Percentiles rank a stretch among this genome's conserved stretches.
Conservation (phyloP, 92 coral and sea anemone genomes). For the Scolanthus callimorphus region DNA sequence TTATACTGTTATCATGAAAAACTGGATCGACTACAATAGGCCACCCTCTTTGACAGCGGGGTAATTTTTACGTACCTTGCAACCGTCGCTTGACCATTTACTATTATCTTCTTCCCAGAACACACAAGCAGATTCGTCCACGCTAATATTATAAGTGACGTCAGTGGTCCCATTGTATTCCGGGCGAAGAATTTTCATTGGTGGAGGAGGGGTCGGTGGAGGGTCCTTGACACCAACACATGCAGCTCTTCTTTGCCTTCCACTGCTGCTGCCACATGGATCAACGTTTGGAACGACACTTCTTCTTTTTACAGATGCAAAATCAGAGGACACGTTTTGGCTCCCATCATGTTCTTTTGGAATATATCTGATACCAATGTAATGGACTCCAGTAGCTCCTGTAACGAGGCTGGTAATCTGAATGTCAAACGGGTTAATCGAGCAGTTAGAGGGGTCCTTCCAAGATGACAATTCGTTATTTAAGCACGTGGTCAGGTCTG, state of each 20-base stretch:
- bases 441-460: slow-evolving; percentile 19
- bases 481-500: slow-evolving; percentile 50
- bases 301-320: neutral
- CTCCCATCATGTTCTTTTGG: no score
- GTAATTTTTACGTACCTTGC: slow-evolving; percentile 68
- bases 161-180: slow-evolving; percentile 39
- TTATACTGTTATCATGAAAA: no score
- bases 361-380: slow-evolving; percentile 47
- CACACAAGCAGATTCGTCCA: slow-evolving; percentile 53
- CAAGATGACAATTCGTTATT: slow-evolving; percentile 2
- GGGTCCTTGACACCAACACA: slow-evolving; percentile 71
- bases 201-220: slow-evolving; percentile 62
- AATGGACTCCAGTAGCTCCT: slow-evolving; percentile 57
- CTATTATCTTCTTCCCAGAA: slow-evolving; percentile 66
- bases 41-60: no score
- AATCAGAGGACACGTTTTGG: neutral
- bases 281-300: neutral
- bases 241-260: slow-evolving; percentile 51
- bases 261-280: slow-evolving; percentile 26
- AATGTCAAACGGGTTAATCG: slow-evolving; percentile 47
- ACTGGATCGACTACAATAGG: no score
- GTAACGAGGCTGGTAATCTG: slow-evolving; percentile 48
- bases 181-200: slow-evolving; percentile 30
- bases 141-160: slow-evolving; percentile 50
- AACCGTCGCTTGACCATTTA: slow-evolving; percentile 65